Evolutionary conservation across 1,140 invertebrate genomes (phyloP).

Genomic region (Orussus abietinus): DNA sequence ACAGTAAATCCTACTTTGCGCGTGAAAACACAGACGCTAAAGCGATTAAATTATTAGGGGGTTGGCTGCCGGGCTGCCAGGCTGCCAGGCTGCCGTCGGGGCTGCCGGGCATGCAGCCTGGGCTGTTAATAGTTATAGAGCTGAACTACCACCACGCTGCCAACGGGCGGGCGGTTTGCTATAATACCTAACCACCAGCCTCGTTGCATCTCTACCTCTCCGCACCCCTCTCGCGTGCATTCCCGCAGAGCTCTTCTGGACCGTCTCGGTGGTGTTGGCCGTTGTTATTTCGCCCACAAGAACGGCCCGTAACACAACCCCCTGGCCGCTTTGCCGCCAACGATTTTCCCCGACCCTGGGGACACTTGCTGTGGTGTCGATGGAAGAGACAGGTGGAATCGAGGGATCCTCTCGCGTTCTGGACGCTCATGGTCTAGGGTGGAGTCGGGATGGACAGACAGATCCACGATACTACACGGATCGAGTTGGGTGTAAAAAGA

Average conservation of each 20-base stretch:
- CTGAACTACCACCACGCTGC: too few species aligned
- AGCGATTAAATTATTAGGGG: constrained; percentile 33
- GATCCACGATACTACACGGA: too few species aligned
- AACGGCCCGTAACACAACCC: too few species aligned
- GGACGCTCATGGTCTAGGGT: background rate
- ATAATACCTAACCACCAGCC: constrained; percentile 23
- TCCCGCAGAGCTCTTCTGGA: too few species aligned
- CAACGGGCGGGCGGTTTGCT: constrained; percentile 18
- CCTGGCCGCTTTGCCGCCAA: too few species aligned
- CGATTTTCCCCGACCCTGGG: too few species aligned
- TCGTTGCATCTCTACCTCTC: constrained; percentile 2
- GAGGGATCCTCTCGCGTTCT: too few species aligned
- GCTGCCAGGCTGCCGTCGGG: constrained; percentile 13
- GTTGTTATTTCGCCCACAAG: background rate
- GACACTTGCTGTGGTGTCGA: too few species aligned
- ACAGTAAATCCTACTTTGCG: constrained; percentile 33
- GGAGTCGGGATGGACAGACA: background rate
- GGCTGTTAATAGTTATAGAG: constrained; percentile 27
- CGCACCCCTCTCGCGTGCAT: too few species aligned
- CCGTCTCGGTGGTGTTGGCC: too few species aligned
- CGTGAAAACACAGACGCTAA: constrained; percentile 32
- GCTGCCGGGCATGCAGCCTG: background rate
- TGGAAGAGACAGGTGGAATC: too few species aligned
- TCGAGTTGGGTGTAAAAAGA: too few species aligned
- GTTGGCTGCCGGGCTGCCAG: constrained; percentile 20